Percentiles rank a stretch among this genome's conserved stretches.
Conservation (phyloP, 2,797 vertebrate genomes). For the Glyptemys insculpta region DNA sequence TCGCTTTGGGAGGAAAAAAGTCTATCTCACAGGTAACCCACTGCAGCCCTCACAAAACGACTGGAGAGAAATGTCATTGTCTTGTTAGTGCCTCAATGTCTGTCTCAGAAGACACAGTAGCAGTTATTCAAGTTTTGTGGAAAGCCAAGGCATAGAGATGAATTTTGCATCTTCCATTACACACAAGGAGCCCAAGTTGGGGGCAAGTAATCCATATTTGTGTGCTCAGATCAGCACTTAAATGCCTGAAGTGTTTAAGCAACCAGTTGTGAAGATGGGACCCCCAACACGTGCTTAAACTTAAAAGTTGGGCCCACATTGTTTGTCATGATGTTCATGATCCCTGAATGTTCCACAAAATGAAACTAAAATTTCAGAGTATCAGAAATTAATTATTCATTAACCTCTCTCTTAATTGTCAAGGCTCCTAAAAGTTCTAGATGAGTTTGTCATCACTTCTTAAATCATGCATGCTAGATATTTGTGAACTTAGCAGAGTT, state of each 20-base stretch:
- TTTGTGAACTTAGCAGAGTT: background rate
- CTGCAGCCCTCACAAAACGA: background rate
- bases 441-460: background rate
- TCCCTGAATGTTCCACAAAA: background rate
- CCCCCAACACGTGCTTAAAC: fast-evolving
- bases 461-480: background rate
- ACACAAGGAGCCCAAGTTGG: background rate
- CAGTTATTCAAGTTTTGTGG: background rate
- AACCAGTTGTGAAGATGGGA: background rate
- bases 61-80: background rate
- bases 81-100: fast-evolving
- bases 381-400: background rate
- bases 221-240: background rate
- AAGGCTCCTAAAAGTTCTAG: background rate
- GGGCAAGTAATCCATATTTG: background rate
- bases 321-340: fast-evolving
- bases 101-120: background rate
- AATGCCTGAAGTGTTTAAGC: background rate
- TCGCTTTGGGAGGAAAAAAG: slow-evolving; percentile 83
- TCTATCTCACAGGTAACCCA: slow-evolving; percentile 84
- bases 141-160: background rate
- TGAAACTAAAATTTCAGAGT: background rate
- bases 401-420: background rate
- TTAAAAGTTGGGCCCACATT: background rate
- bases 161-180: background rate